These are phyloP conservation scores for Prenolepis imparis DNA, from an alignment of 2,888 invertebrate species.

Conservation along the genomic window DNA sequence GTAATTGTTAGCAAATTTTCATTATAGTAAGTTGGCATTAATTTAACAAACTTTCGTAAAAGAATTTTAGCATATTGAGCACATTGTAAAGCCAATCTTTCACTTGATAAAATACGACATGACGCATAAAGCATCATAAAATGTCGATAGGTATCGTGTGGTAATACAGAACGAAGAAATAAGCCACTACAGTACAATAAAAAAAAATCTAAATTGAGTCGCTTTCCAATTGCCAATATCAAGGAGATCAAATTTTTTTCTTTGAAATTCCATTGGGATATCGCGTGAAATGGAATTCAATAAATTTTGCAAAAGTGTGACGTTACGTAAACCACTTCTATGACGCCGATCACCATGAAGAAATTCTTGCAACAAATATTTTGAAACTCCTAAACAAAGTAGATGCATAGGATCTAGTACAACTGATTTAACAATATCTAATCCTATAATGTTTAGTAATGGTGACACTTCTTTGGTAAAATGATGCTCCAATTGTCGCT, in stretches of 20 bases:
- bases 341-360: background rate
- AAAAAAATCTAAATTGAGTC: background rate
- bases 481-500: background rate
- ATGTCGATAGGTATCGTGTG: background rate
- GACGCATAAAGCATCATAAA: background rate
- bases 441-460: background rate
- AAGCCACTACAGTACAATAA: background rate
- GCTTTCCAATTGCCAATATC: background rate
- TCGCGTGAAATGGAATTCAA: background rate
- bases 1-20: background rate
- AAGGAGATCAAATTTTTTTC: background rate
- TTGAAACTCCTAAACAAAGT: no score
- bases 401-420: background rate
- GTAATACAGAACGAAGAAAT: background rate
- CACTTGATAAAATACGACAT: background rate
- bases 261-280: background rate
- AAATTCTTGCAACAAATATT: background rate
- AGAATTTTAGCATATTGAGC: background rate
- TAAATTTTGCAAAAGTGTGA: background rate
- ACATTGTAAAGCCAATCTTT: background rate
- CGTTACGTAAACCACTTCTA: background rate
- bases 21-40: background rate
- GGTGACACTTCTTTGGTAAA: background rate
- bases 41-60: background rate
- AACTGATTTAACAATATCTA: conserved; percentile 16